Evolutionary conservation across 2,113 vertebrate species (phyloP).

Genomic region (Pseudorectes ferrugineus): DNA sequence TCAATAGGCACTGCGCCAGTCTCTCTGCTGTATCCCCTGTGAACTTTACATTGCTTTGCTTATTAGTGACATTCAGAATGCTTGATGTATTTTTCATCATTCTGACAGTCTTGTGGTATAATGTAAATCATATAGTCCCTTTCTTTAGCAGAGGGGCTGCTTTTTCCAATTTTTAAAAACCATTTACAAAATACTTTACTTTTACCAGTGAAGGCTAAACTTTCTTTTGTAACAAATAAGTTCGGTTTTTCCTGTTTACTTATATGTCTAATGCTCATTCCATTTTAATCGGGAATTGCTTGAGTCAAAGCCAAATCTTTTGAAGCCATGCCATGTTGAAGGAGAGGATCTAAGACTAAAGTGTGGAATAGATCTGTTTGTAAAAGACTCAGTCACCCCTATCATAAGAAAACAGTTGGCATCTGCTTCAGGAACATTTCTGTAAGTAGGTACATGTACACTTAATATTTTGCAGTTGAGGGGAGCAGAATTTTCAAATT

Average conservation of each 20-base stretch:
- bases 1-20: neutral
- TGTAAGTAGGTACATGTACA: neutral
- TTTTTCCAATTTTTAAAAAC: conserved; percentile 13
- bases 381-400: neutral
- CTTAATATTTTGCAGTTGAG: neutral
- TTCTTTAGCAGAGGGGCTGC: neutral
- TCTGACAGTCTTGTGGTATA: neutral
- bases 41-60: neutral
- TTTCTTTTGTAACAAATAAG: conserved; percentile 24
- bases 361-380: neutral
- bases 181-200: neutral
- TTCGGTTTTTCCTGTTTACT: conserved; percentile 47
- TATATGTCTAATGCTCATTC: conserved; percentile 12
- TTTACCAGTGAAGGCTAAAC: neutral
- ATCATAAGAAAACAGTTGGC: neutral
- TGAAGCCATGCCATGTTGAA: neutral
- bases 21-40: neutral
- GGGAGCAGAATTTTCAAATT: neutral
- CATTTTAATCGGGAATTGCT: conserved; percentile 38
- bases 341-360: neutral
- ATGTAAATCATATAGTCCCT: neutral
- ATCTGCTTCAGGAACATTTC: neutral
- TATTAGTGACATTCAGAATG: neutral
- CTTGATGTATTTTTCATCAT: conserved; percentile 12
- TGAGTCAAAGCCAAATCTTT: conserved; percentile 46